phyloP scores from a whole-genome alignment of 1,140 invertebrate genomes.

The Drosophila triauraria region DNA sequence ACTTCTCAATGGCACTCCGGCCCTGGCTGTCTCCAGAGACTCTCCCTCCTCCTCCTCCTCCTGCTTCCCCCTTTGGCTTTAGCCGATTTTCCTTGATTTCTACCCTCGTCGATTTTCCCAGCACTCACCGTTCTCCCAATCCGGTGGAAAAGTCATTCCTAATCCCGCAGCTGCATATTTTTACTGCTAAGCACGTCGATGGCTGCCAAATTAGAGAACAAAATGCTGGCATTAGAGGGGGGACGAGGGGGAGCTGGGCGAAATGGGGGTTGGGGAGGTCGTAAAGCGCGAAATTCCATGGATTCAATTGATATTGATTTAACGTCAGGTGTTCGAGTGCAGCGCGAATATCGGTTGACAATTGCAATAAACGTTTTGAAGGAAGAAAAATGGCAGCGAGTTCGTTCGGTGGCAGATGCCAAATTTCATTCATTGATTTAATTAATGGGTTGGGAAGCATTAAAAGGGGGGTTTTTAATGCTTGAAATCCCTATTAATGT shows the following conservation, averaged over 20 bases:
- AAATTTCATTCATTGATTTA: constrained; percentile 5
- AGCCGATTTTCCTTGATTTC: constrained; percentile 9
- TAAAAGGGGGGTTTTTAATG: neutral
- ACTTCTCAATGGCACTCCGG: constrained; percentile 77
- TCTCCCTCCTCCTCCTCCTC: neutral
- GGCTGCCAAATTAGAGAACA: constrained; percentile 76
- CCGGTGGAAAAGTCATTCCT: constrained; percentile 50
- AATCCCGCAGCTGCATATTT: constrained; percentile 64
- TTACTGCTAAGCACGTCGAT: constrained; percentile 70
- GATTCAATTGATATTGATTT: constrained; percentile 43
- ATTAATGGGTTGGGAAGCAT: neutral
- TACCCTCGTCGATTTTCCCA: constrained; percentile 2
- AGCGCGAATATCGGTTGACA: constrained; percentile 12
- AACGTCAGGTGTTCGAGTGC: constrained; percentile 18
- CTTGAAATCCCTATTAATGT: neutral
- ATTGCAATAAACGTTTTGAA: constrained; percentile 20
- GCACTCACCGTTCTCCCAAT: neutral
- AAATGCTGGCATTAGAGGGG: constrained; percentile 30
- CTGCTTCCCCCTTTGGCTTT: neutral
- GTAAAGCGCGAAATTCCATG: constrained; percentile 4
- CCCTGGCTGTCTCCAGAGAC: constrained; percentile 36
- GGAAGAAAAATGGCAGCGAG: neutral
- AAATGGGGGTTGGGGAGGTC: neutral
- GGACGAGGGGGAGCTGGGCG: neutral
- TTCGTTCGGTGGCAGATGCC: neutral